phyloP scores from a whole-genome alignment of 2,797 vertebrate genomes.

The Enteromius thamalakanensis region DNA sequence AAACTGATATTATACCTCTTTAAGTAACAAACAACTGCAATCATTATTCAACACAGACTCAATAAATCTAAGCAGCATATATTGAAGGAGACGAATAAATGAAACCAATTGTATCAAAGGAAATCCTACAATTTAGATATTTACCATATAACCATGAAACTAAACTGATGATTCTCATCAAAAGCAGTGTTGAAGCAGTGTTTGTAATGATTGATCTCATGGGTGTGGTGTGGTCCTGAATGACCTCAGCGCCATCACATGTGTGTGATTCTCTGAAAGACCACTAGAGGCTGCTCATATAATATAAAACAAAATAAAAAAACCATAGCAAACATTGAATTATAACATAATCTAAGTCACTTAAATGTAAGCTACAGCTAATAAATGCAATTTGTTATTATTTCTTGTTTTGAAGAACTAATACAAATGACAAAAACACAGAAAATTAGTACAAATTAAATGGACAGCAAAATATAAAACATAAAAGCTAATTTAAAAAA shows the following conservation, averaged over 20 bases:
- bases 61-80: background rate
- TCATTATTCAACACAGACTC: background rate
- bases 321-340: background rate
- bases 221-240: constrained; percentile 3
- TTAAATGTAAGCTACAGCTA: no score
- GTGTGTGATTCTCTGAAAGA: background rate
- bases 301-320: background rate
- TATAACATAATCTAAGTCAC: no score
- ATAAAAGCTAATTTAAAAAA: background rate
- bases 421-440: no score
- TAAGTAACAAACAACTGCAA: background rate
- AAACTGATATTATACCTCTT: background rate
- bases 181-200: background rate
- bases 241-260: background rate
- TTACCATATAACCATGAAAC: background rate
- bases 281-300: background rate
- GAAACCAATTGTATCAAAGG: background rate
- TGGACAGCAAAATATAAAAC: no score
- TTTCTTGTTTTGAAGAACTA: no score
- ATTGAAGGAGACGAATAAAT: background rate
- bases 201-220: no score
- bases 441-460: no score
- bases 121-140: background rate
- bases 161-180: background rate
- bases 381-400: no score